Conservation (phyloP, 2,888 invertebrate genomes). For the Dicyrtoma fusca region DNA sequence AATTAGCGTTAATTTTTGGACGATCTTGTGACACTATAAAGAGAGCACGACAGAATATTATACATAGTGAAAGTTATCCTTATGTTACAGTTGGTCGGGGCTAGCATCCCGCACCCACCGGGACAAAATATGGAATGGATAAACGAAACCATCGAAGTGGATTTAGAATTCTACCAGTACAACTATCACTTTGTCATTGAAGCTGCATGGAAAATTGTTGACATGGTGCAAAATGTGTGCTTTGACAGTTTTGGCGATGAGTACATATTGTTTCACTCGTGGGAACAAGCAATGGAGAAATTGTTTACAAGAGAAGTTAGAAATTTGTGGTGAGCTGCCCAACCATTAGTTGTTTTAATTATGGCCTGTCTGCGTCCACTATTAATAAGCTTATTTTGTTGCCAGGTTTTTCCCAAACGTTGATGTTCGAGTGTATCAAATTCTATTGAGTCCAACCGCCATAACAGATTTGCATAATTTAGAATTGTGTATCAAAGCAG, state of each 20-base stretch:
- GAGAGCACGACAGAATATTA: too few species aligned
- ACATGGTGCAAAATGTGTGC: conserved; percentile 39
- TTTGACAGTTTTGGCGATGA: conserved; percentile 42
- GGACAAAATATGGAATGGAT: not conserved
- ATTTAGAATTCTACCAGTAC: conserved; percentile 26
- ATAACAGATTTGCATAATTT: conserved; percentile 46
- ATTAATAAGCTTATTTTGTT: not conserved
- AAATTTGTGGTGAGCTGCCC: conserved; percentile 46
- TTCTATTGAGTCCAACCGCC: conserved; percentile 42
- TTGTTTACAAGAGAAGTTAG: conserved; percentile 46
- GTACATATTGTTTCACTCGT: conserved; percentile 27
- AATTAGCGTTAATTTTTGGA: too few species aligned
- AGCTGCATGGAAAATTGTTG: conserved; percentile 47
- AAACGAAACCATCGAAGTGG: conserved; percentile 34
- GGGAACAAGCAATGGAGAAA: conserved; percentile 50
- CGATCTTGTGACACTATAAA: too few species aligned
- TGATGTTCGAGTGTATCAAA: conserved; percentile 43
- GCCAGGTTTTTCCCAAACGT: conserved; percentile 45
- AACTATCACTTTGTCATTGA: conserved; percentile 46
- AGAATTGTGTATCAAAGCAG: conserved; percentile 47
- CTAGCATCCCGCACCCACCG: conserved; percentile 15
- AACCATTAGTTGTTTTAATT: too few species aligned
- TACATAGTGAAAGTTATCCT: not conserved
- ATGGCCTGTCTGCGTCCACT: too few species aligned
- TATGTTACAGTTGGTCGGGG: conserved; percentile 1